Evolutionary conservation across 1,140 invertebrate genomes (phyloP).

Genomic region (Saccostrea echinata): DNA sequence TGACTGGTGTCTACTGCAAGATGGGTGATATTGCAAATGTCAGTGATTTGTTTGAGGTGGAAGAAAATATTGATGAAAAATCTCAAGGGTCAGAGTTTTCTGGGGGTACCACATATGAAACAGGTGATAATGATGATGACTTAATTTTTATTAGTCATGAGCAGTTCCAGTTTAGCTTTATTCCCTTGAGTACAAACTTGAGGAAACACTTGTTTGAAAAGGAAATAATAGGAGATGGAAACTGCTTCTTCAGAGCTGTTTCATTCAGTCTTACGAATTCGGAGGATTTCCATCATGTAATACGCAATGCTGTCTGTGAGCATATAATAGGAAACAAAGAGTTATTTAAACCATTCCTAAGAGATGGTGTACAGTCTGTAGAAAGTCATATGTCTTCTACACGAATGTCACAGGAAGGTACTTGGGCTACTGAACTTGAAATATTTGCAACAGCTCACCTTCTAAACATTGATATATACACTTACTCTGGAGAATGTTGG

Average conservation of each 20-base stretch:
- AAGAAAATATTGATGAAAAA: not conserved
- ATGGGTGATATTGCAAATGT: not conserved
- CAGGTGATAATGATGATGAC: not conserved
- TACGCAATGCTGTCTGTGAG: not conserved
- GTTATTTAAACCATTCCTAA: not conserved
- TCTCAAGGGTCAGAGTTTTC: no score
- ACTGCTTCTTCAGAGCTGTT: slow-evolving; percentile 40
- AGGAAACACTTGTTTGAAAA: not conserved
- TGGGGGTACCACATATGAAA: not conserved
- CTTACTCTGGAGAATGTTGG: not conserved
- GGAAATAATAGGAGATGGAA: slow-evolving; percentile 16
- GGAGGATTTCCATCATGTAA: not conserved
- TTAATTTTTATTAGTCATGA: not conserved
- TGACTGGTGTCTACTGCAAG: not conserved
- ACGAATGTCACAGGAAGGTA: slow-evolving; percentile 3
- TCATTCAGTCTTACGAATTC: not conserved
- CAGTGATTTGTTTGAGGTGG: not conserved
- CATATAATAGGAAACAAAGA: not conserved
- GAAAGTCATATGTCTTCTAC: not conserved
- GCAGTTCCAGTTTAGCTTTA: not conserved
- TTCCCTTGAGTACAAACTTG: not conserved
- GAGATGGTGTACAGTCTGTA: not conserved
- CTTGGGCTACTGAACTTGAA: slow-evolving; percentile 25
- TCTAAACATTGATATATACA: slow-evolving; percentile 6
- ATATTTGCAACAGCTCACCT: slow-evolving; percentile 29